A percentile compares a stretch with the other conserved stretches of the same genome.
Evolutionary conservation across 1,140 invertebrate genomes (phyloP).

Genomic region (Battus philenor): DNA sequence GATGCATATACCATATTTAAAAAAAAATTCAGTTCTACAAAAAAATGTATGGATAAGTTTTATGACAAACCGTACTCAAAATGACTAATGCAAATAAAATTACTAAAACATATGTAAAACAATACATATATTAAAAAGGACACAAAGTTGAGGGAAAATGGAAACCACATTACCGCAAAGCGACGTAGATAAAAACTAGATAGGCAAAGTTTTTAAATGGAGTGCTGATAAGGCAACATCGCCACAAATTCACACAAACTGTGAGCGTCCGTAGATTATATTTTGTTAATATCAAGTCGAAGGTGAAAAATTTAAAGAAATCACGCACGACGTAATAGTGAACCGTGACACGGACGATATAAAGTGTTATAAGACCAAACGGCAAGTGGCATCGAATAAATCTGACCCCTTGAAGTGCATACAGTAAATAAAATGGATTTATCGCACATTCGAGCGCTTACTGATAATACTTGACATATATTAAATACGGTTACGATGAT

Average conservation of each 20-base stretch:
- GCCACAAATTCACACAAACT: slow-evolving; percentile 36
- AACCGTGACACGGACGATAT: neutral
- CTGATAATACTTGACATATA: too few relatives aligned
- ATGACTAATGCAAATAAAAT: too few relatives aligned
- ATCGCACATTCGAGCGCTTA: too few relatives aligned
- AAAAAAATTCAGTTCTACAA: neutral
- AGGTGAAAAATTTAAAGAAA: slow-evolving; percentile 22
- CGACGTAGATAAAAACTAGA: slow-evolving; percentile 7
- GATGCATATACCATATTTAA: neutral
- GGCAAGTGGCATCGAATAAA: neutral
- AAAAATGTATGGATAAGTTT: too few relatives aligned
- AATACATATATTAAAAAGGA: neutral
- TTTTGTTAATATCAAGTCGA: slow-evolving; percentile 16
- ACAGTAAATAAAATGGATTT: too few relatives aligned
- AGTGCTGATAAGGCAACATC: slow-evolving; percentile 24
- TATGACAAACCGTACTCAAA: too few relatives aligned
- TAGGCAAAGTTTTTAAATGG: slow-evolving; percentile 11
- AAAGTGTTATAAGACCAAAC: neutral
- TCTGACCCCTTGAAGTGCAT: neutral
- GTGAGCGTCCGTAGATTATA: slow-evolving; percentile 32
- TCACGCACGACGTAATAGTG: neutral
- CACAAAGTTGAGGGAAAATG: neutral
- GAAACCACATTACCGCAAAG: neutral
- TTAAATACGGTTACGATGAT: too few relatives aligned
- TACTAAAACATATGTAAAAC: too few relatives aligned